Conservation (phyloP, 35 echinoderm and acorn worm genomes). For the Strongylocentrotus purpuratus region DNA sequence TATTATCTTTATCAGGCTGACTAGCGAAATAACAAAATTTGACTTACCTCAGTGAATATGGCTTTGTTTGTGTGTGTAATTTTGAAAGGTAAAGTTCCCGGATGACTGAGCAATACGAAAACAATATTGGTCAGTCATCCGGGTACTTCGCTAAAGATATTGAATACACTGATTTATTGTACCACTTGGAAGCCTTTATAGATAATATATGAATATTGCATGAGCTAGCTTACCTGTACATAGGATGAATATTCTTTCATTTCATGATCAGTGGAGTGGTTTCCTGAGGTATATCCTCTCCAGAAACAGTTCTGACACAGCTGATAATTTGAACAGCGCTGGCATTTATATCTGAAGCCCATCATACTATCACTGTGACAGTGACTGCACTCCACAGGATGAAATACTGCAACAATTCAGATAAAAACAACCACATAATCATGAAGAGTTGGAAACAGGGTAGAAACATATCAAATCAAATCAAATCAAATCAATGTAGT, state of each 20-base stretch:
- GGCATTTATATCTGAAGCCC: slow-evolving; percentile 98
- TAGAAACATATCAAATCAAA: neutral
- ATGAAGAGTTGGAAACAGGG: neutral
- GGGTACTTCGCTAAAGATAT: no score
- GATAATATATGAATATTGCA: no score
- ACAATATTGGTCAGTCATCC: no score
- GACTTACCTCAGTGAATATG: no score
- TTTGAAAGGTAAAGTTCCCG: no score
- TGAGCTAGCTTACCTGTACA: slow-evolving; percentile 49
- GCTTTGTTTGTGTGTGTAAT: no score
- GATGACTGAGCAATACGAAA: no score
- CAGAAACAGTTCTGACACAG: slow-evolving; percentile 99
- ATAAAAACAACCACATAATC: neutral
- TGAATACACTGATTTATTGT: no score
- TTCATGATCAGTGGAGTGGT: slow-evolving; percentile 85
- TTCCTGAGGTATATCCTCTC: slow-evolving; percentile 87
- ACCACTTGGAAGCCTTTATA: no score
- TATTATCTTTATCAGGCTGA: no score
- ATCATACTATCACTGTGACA: slow-evolving; percentile 96
- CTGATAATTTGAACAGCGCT: slow-evolving; percentile 95
- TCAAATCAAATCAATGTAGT: neutral
- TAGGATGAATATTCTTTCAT: slow-evolving; percentile 98
- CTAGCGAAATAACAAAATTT: no score
- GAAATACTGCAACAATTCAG: slow-evolving; percentile 70
- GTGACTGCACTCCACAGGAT: slow-evolving; percentile 93